Conservation (phyloP, 2,797 vertebrate species). For the Rhincodon typus region DNA sequence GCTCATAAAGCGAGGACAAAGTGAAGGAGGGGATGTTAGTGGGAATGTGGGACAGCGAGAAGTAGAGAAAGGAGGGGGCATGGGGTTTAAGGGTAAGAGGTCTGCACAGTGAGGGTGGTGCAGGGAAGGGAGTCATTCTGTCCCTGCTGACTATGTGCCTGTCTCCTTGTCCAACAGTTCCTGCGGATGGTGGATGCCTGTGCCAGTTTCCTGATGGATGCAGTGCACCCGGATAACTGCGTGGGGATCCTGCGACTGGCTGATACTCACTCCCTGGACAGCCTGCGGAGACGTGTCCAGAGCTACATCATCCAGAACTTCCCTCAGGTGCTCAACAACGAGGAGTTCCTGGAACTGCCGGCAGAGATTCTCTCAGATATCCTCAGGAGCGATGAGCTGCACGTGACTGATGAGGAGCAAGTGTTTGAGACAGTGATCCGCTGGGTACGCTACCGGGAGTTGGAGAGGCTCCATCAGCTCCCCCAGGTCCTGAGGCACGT, state of each 20-base stretch:
- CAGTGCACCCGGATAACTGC: conserved; percentile 83
- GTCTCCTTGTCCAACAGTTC: conserved; percentile 62
- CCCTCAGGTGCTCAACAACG: conserved; percentile 67
- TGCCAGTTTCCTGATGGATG: conserved; percentile 73
- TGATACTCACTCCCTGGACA: conserved; percentile 69
- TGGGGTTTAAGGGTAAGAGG: neutral
- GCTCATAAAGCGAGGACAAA: neutral
- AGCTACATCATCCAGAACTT: conserved; percentile 81
- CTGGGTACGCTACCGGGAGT: conserved; percentile 72
- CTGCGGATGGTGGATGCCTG: conserved; percentile 87
- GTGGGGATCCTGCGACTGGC: conserved; percentile 82
- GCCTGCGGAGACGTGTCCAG: conserved; percentile 67
- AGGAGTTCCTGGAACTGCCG: conserved; percentile 80
- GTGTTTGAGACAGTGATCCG: conserved; percentile 81
- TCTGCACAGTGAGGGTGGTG: too few relatives aligned
- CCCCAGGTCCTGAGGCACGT: conserved; percentile 67
- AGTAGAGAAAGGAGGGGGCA: too few relatives aligned
- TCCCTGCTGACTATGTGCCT: neutral
- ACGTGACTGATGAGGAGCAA: conserved; percentile 74
- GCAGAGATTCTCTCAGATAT: conserved; percentile 65
- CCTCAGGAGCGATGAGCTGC: conserved; percentile 78
- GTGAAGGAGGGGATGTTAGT: neutral
- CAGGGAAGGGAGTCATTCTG: neutral
- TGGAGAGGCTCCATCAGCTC: conserved; percentile 63
- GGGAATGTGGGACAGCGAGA: neutral